Percentiles rank a stretch among this genome's conserved stretches.
Conservation (phyloP, 2,113 vertebrate species). For the Nipponia nippon region DNA sequence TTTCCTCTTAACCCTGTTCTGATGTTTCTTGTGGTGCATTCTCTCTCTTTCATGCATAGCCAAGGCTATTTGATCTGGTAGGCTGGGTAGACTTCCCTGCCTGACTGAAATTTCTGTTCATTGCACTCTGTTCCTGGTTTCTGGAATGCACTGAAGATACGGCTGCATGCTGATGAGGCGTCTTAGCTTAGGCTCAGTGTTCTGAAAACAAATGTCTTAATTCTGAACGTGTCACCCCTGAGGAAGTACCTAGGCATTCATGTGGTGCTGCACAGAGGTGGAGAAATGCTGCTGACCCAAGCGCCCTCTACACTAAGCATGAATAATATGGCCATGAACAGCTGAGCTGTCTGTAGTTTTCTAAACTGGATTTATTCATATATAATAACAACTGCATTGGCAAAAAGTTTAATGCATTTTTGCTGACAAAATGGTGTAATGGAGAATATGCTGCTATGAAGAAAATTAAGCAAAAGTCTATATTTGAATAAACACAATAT, state of each 20-base stretch:
- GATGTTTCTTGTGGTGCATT: background rate
- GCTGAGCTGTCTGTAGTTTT: background rate
- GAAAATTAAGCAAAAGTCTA: background rate
- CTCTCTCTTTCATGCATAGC: background rate
- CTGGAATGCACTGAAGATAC: background rate
- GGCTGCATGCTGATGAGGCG: background rate
- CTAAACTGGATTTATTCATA: background rate
- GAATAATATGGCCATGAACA: background rate
- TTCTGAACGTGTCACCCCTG: background rate
- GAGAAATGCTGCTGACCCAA: background rate
- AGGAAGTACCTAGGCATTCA: background rate
- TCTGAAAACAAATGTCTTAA: background rate
- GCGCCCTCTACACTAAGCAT: background rate
- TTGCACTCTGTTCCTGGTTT: background rate
- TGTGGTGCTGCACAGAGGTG: background rate
- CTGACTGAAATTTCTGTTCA: background rate
- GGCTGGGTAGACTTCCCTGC: background rate
- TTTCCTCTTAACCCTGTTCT: background rate
- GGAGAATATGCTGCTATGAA: background rate
- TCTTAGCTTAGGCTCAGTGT: background rate
- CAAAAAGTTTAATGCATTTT: background rate
- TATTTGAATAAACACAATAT: background rate
- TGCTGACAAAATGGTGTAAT: background rate
- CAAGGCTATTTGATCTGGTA: background rate
- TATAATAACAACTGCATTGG: background rate